phyloP scores from a whole-genome alignment of 2,888 invertebrate species.

The Epistrophe eligans region DNA sequence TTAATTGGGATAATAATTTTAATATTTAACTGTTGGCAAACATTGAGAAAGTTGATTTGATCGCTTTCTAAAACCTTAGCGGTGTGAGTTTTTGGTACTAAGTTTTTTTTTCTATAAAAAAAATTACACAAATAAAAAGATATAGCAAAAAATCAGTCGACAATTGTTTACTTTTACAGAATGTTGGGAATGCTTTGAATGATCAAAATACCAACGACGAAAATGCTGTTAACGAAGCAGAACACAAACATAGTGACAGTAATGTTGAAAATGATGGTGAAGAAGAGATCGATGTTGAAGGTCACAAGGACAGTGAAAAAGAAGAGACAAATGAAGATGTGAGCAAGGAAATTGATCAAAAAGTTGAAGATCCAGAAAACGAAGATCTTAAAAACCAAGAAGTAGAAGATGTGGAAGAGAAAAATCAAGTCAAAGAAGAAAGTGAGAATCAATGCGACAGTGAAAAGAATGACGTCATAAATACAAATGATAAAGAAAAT shows the following conservation, averaged over 20 bases:
- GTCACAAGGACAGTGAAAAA: conserved; percentile 5
- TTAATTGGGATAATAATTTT: conserved; percentile 21
- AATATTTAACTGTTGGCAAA: conserved; percentile 22
- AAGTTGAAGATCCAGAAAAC: background rate
- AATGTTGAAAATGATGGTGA: conserved; percentile 66
- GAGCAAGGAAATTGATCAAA: background rate
- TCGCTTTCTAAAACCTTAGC: conserved; percentile 69
- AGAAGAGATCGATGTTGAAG: conserved; percentile 17
- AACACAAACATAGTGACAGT: conserved; percentile 50
- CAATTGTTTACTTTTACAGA: conserved; percentile 85
- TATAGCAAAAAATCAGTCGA: conserved; percentile 83
- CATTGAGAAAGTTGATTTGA: conserved; percentile 65
- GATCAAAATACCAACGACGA: conserved; percentile 70
- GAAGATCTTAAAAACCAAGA: conserved; percentile 25
- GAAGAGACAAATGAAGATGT: background rate
- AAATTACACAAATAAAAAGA: conserved; percentile 69
- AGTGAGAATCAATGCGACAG: conserved; percentile 27
- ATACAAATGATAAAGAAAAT: conserved; percentile 9
- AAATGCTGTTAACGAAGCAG: conserved; percentile 66
- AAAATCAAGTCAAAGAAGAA: conserved; percentile 1
- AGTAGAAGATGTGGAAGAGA: conserved; percentile 24
- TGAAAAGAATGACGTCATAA: conserved; percentile 46
- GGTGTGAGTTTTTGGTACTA: conserved; percentile 67
- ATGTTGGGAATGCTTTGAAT: conserved; percentile 82
- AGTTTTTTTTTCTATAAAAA: conserved; percentile 46